phyloP scores from a whole-genome alignment of 2,888 invertebrate species.

The Frankliniella fusca region DNA sequence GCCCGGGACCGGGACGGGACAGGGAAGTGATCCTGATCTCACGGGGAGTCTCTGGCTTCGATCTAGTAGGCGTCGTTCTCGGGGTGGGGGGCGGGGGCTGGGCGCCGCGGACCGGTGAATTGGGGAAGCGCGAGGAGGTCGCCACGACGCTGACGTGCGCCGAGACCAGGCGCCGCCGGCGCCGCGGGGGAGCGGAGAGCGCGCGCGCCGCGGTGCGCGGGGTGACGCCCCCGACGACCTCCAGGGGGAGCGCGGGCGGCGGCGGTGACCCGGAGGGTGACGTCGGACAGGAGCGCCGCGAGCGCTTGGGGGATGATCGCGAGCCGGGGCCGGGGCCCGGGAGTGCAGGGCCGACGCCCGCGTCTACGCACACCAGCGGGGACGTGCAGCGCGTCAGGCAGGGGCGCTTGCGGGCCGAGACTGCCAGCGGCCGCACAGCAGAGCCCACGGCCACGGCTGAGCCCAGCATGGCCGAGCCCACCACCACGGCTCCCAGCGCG shows the following conservation, averaged over 20 bases:
- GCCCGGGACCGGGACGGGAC: neutral
- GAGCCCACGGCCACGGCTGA: neutral
- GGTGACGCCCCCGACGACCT: neutral
- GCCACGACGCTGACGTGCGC: neutral
- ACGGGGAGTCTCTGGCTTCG: neutral
- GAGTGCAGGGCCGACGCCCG: neutral
- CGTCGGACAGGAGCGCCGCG: neutral
- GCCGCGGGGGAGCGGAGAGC: neutral
- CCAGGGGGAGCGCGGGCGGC: neutral
- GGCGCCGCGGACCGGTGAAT: neutral
- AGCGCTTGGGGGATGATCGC: neutral
- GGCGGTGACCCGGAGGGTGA: neutral
- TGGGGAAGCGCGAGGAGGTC: neutral
- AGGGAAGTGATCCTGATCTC: too few species aligned
- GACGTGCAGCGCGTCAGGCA: neutral
- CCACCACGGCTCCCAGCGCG: constrained; percentile 7
- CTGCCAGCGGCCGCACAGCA: neutral
- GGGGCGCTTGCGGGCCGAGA: neutral
- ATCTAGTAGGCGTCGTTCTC: neutral
- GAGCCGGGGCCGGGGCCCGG: neutral
- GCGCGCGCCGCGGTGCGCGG: neutral
- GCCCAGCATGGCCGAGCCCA: constrained; percentile 8
- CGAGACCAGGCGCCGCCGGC: neutral
- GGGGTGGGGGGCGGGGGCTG: neutral
- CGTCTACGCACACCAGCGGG: neutral